Evolutionary conservation across 1,140 invertebrate species (phyloP).

Genomic region (Eueides isabella): DNA sequence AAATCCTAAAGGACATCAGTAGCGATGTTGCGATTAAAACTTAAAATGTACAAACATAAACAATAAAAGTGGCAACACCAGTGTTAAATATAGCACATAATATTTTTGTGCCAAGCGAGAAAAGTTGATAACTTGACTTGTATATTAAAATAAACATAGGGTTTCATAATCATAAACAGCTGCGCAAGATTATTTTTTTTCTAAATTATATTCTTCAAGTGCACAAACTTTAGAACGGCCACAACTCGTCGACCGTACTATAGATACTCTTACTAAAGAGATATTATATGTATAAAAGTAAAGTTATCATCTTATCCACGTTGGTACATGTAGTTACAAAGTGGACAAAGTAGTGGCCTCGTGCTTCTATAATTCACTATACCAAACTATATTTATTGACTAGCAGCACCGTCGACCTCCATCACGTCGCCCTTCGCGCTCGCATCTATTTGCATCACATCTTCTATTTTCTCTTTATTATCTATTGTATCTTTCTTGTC

Average conservation of each 20-base stretch:
- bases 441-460: conserved; percentile 69
- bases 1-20: conserved; percentile 68
- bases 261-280: no score
- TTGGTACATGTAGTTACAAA: conserved; percentile 61
- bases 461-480: conserved; percentile 53
- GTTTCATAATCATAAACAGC: no score
- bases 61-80: conserved; percentile 69
- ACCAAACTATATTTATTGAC: conserved; percentile 78
- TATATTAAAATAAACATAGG: no score
- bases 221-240: no score
- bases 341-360: conserved; percentile 50
- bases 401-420: conserved; percentile 76
- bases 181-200: no score
- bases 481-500: conserved; percentile 53
- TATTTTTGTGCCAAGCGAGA: neutral
- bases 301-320: no score
- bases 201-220: no score
- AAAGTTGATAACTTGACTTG: no score
- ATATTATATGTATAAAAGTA: no score
- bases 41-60: conserved; percentile 79
- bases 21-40: conserved; percentile 64
- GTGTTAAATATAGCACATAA: conserved; percentile 59
- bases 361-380: conserved; percentile 75
- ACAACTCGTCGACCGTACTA: no score
- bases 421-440: conserved; percentile 69